Base-by-base conservation (phyloP, 2,888 invertebrate genomes). In the Erebia palarica region DNA sequence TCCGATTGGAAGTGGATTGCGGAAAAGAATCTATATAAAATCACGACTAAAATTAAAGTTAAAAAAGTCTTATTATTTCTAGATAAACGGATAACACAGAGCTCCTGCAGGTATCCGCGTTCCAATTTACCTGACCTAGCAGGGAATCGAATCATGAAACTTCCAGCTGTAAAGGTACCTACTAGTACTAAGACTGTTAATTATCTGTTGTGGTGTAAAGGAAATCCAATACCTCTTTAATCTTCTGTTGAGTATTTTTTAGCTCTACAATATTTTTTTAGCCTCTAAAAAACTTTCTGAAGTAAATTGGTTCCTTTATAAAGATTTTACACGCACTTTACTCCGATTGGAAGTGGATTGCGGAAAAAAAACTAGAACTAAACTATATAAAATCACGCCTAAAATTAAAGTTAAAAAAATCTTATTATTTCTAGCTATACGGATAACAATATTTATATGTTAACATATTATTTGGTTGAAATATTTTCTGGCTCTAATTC, bases 291-390 rank as follows among this genome's bases (percentile, higher is more conserved):
- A 47, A 61, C 44, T 44, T 61, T 44, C 18, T 61, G 61, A 16
- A 61, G 61, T 61, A 61, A 44, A 61, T 61, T 61, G 5, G 47
- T 61, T 44, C 5, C 61, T 61, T 44, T 60, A 4, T 16, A 44
- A 11, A 42, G 9, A 44, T 61, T 61, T 61, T 61, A 2, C 3
- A 18, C 61, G 16, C 11, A 1, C 18, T n/a, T n/a, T 60, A 44
- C 60, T 44, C 14, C 60, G 60, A 44, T 16, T 5, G 16, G 10
- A 36, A 36, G 5, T 36, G 36, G 36, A 4, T n/a, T 59, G n/a
- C 36, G 42, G 1, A 36, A 44, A 60, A 16, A 60, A n/a, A n/a
- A n/a, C n/a, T n/a, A n/a, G n/a, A n/a, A n/a, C n/a, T n/a, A n/a
- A n/a, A 58, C 5, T 59, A 14, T 1, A 8, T 59, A 36, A 27